Base-by-base conservation (phyloP, 2,797 vertebrate genomes). In the Gymnodraco acuticeps region DNA sequence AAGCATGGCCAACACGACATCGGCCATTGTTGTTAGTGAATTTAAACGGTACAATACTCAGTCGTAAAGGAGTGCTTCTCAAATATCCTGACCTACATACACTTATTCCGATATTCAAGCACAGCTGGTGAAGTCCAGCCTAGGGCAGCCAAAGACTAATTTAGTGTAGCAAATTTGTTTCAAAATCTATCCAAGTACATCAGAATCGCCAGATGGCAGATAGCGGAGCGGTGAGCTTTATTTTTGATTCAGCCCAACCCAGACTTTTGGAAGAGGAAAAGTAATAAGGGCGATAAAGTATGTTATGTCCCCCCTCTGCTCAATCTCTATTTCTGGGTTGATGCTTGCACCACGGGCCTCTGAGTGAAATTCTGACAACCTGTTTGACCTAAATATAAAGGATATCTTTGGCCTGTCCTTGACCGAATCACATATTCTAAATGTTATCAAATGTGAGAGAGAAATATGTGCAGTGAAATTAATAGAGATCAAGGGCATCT, bases 351-450 rank as follows among this genome's bases (percentile, higher is more conserved):
- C 70, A 46, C 45, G 54, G 83, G 83, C 78, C 70, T 75, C 76
- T 61, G 75, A 85, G 78, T 78, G 71, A 83, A 85, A 88, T 71
- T 70, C 78, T 89, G 83, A 87, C 87, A 88, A 84, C 75, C 62
- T 56, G 69, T 85, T 79, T 93, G 92, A 92, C 92, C 94, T 86
- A 92, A 80, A 93, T 93, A 89, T 78, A 85, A 87, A 47, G 80
- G 74, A 52, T 64, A 79, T 89, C 80, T 84, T 75, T 67, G 66
- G 71, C 70, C 78, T 87, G 92, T 80, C 92, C 91, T 94, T 94
- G 91, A 92, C 87, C 55, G 33, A 70, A 78, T 89, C 54, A 23
- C 81, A 70, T 82, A 85, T 64, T 82, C 81, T 71, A 48, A 52
- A 85, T 90, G 68, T 64, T 27, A 69, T 51, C 13, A 61, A 79